phyloP scores from a whole-genome alignment of 2,113 vertebrate species.

The Diadophis punctatus region DNA sequence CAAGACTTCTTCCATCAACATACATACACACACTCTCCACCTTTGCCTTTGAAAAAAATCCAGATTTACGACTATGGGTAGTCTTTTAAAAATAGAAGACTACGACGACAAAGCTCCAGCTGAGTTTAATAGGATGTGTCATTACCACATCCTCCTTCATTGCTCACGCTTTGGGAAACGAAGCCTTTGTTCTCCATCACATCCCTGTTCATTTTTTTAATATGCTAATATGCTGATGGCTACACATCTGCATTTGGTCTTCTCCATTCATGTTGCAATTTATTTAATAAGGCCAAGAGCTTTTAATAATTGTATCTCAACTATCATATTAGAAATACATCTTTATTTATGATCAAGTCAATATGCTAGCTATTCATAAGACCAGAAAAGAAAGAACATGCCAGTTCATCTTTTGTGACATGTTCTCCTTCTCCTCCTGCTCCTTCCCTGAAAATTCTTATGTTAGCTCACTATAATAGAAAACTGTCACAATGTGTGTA shows the following conservation, averaged over 20 bases:
- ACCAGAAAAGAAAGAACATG: neutral
- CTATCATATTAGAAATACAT: neutral
- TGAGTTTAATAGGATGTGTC: slow-evolving; percentile 4
- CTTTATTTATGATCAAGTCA: neutral
- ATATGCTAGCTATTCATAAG: neutral
- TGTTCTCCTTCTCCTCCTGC: neutral
- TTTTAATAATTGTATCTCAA: neutral
- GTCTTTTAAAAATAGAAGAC: neutral
- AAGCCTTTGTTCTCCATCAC: neutral
- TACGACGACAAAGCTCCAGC: neutral
- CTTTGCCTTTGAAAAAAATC: neutral
- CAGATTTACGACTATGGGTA: neutral
- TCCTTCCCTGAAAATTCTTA: neutral
- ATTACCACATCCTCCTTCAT: slow-evolving; percentile 1
- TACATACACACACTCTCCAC: neutral
- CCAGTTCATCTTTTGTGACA: neutral
- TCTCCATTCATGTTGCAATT: neutral
- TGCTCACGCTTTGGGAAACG: neutral
- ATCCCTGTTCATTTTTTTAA: neutral
- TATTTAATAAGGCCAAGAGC: neutral
- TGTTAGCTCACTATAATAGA: neutral
- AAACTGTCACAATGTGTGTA: neutral
- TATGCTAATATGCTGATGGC: slow-evolving; percentile 17
- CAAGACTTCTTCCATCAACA: neutral
- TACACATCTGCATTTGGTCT: neutral